phyloP scores from a whole-genome alignment of 2,888 invertebrate genomes.

The Sceliomorpha sp. region DNA sequence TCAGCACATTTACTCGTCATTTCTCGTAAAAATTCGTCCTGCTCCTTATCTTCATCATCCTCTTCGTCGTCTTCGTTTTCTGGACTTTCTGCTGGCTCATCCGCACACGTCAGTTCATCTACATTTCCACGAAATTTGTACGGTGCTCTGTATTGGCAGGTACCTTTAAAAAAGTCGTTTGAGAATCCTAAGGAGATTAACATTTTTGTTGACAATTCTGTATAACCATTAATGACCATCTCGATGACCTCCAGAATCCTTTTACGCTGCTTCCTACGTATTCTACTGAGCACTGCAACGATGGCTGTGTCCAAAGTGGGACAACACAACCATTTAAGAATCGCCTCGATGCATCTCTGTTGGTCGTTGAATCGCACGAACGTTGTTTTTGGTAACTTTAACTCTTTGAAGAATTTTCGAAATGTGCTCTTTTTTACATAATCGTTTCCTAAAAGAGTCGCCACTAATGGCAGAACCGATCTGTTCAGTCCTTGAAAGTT shows the following conservation, averaged over 20 bases:
- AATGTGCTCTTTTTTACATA: conserved; percentile 87
- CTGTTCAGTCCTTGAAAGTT: conserved; percentile 85
- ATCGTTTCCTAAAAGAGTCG: conserved; percentile 94
- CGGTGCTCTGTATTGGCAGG: conserved; percentile 25
- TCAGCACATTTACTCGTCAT: too few species aligned
- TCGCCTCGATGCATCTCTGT: conserved; percentile 86
- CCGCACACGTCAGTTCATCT: conserved; percentile 44
- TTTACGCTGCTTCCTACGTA: conserved; percentile 83
- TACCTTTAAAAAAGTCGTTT: conserved; percentile 50
- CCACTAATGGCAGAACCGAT: conserved; percentile 88
- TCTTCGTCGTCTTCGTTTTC: conserved; percentile 38
- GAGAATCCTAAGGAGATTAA: conserved; percentile 82
- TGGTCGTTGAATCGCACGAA: conserved; percentile 83
- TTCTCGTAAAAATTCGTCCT: conserved; percentile 58
- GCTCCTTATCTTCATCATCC: conserved; percentile 62
- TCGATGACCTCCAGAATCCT: conserved; percentile 83
- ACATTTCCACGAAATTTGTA: conserved; percentile 66
- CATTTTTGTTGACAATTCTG: conserved; percentile 83
- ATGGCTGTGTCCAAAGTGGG: conserved; percentile 87
- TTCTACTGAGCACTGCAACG: conserved; percentile 84
- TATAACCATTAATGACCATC: conserved; percentile 85
- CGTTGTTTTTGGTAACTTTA: conserved; percentile 82
- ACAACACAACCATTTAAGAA: conserved; percentile 89
- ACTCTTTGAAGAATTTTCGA: conserved; percentile 85
- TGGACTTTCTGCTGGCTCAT: conserved; percentile 54